Base-by-base conservation (phyloP, 1,140 invertebrate species). In the Leptestheria dahalacensis region DNA sequence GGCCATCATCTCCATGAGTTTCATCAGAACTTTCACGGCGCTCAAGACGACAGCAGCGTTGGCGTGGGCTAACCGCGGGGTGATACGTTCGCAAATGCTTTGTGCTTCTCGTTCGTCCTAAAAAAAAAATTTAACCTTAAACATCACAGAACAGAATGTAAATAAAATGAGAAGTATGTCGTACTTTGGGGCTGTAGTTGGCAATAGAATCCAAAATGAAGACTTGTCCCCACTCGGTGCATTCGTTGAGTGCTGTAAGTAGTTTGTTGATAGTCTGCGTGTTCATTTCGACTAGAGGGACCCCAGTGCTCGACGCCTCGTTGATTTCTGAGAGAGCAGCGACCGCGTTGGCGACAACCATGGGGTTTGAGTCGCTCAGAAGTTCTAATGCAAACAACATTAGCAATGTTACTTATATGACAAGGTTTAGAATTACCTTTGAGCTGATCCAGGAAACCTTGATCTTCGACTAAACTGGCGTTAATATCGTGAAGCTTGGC, bases 401-500 rank as follows among this genome's bases (percentile, higher is more conserved):
- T 54, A 26, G 18, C 18, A 54, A 54, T n/a, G 10, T 23, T n/a
- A n/a, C 24, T 3, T 12, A n/a, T 24, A 25, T 23, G 1, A n/a
- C 2, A 20, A 24, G 15, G 12, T 11, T 10, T 28, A 25, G 29
- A 29, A 18, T 15, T 18, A 55, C 54, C 61, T 60, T 94, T 95
- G 12, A 99, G 74, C 66, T 96, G 89, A 73, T 99, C 96, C 46
- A 99, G 77, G 72, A 99, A 99, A 12, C 96, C 97, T 79, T 99
- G 89, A 67, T 97, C 93, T 73, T 97, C 93, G 3, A 98, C 97
- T 70, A 99, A 82, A 65, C 86, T 85, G 11, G 95, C 86, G 66
- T 97, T 99, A 68, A 99, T 99, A 71, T 99, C 96, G 74, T 99
- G 96, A 57, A 99, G 76, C 72, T 99, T 99, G 25, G 96, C 97